Conservation (phyloP, 2,888 invertebrate genomes). For the Athripsodes cinereus region DNA sequence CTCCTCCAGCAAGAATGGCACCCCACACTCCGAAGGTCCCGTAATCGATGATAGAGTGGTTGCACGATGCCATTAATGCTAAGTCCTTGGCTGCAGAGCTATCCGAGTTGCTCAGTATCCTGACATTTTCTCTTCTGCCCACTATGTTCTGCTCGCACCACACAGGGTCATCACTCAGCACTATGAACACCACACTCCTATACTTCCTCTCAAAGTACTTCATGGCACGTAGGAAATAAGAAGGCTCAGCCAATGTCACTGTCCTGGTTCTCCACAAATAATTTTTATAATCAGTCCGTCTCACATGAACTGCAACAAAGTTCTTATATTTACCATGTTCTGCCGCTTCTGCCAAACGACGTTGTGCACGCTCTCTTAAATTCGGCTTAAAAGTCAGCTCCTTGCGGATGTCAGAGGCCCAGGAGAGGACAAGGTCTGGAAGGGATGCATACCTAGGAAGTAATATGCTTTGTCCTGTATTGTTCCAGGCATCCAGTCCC, state of each 20-base stretch:
- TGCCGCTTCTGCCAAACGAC: conserved; percentile 34
- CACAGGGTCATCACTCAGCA: conserved; percentile 44
- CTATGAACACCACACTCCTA: conserved; percentile 37
- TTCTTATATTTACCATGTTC: conserved; percentile 27
- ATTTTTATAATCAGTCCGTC: conserved; percentile 51
- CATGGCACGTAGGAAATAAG: conserved; percentile 42
- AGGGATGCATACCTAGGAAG: conserved; percentile 49
- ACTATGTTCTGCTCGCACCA: conserved; percentile 42
- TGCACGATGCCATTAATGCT: conserved; percentile 45
- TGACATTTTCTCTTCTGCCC: conserved; percentile 34
- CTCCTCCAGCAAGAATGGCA: conserved; percentile 44
- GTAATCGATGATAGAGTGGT: conserved; percentile 49
- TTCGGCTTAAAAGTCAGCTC: conserved; percentile 50
- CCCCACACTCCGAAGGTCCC: conserved; percentile 49
- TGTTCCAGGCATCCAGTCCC: conserved; percentile 49
- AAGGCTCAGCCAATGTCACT: conserved; percentile 36
- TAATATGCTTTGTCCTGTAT: conserved; percentile 51
- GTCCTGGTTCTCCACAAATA: conserved; percentile 49
- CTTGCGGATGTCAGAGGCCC: conserved; percentile 50
- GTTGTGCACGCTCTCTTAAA: conserved; percentile 42
- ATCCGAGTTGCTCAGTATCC: conserved; percentile 35
- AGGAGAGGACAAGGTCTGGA: conserved; percentile 48
- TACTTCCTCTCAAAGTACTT: conserved; percentile 39
- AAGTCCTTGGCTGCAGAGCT: conserved; percentile 42
- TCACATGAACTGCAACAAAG: conserved; percentile 48